Evolutionary conservation across 2,888 invertebrate species (phyloP).

Genomic region (Piscicola geometra): DNA sequence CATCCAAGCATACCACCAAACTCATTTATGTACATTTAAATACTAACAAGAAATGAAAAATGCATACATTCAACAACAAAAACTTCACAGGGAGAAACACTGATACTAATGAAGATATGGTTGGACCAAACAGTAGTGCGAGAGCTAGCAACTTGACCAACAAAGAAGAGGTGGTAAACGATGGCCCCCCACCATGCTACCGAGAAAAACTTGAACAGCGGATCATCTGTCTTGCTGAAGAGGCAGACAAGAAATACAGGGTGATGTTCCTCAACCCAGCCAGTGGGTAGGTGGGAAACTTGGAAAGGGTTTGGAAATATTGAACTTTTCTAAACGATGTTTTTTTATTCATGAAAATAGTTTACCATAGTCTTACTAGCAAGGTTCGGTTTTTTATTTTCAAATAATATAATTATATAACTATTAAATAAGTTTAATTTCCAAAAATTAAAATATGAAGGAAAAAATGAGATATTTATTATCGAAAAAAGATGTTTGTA

Average conservation of each 20-base stretch:
- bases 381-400: too few relatives aligned
- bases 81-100: not conserved
- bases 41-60: not conserved
- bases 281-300: not conserved
- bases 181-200: constrained; percentile 12
- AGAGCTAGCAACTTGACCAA: not conserved
- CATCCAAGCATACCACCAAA: too few relatives aligned
- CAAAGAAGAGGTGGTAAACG: not conserved
- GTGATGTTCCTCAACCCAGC: not conserved
- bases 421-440: too few relatives aligned
- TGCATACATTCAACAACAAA: too few relatives aligned
- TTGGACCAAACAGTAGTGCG: not conserved
- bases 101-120: not conserved
- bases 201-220: not conserved
- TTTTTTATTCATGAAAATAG: too few relatives aligned
- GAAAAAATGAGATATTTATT: too few relatives aligned
- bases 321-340: too few relatives aligned
- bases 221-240: not conserved
- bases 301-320: too few relatives aligned
- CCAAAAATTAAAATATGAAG: too few relatives aligned
- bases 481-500: too few relatives aligned
- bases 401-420: too few relatives aligned
- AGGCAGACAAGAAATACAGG: not conserved
- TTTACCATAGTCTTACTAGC: too few relatives aligned
- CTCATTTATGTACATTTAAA: not conserved